Percentiles rank a stretch among this genome's conserved stretches.
phyloP scores from a whole-genome alignment of 2,113 vertebrate species.

The Leiothrix lutea region DNA sequence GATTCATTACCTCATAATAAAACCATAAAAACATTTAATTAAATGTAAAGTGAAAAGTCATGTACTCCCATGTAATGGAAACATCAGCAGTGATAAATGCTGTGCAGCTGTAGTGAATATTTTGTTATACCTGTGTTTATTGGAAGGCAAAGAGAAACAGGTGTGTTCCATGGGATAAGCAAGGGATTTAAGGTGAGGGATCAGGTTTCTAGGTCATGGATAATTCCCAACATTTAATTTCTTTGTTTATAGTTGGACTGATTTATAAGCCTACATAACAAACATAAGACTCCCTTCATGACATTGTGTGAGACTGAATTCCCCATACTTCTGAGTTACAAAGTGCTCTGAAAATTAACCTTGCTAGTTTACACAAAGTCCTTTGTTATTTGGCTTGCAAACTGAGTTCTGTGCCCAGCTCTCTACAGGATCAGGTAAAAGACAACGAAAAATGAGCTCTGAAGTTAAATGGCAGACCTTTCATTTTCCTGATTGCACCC shows the following conservation, averaged over 20 bases:
- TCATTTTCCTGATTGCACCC: not conserved
- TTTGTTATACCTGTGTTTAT: not conserved
- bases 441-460: not conserved
- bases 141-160: constrained; percentile 5
- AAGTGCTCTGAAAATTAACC: not conserved
- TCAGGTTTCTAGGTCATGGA: not conserved
- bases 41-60: not conserved
- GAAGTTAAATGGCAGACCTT: not conserved
- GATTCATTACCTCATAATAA: constrained; percentile 19
- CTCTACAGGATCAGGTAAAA: not conserved
- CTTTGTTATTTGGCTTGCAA: not conserved
- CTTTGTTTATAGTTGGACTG: not conserved
- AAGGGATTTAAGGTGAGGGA: not conserved
- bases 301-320: not conserved
- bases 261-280: not conserved
- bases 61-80: not conserved
- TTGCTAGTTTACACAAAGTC: not conserved
- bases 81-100: not conserved
- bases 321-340: not conserved
- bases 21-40: constrained; percentile 27
- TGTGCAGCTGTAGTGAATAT: not conserved
- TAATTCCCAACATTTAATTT: not conserved
- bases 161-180: not conserved
- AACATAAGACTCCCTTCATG: not conserved
- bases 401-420: not conserved